Percentiles rank a stretch among this genome's conserved stretches.
These are phyloP conservation scores for Verasper variegatus DNA, from an alignment of 2,113 vertebrate species.

Conservation along the genomic window DNA sequence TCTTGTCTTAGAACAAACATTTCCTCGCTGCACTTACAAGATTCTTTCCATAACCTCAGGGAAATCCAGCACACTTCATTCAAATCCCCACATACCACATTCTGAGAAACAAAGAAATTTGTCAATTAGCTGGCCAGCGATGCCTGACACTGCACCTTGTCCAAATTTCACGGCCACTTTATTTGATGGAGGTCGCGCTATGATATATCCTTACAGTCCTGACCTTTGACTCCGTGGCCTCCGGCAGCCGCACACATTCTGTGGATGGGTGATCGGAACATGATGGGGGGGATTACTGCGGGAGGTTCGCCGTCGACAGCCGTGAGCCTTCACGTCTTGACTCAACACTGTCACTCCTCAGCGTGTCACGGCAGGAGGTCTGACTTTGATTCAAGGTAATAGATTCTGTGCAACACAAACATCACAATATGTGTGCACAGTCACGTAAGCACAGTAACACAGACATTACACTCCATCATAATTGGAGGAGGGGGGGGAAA, in stretches of 20 bases:
- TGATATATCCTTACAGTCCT: conserved; percentile 60
- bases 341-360: conserved; percentile 13
- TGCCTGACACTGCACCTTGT: conserved; percentile 63
- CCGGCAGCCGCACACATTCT: conserved; percentile 38
- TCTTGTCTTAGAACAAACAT: neutral
- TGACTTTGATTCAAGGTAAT: conserved; percentile 17
- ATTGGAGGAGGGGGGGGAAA: conserved; percentile 6
- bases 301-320: conserved; percentile 31
- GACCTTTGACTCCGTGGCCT: conserved; percentile 61
- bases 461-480: conserved; percentile 9
- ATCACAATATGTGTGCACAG: neutral
- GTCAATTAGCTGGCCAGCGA: conserved; percentile 41
- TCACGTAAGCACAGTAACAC: neutral
- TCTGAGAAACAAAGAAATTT: conserved; percentile 19
- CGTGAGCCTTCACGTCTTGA: conserved; percentile 10
- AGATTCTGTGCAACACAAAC: neutral
- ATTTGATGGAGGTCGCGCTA: conserved; percentile 48
- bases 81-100: conserved; percentile 29
- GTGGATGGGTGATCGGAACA: conserved; percentile 53
- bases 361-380: conserved; percentile 6
- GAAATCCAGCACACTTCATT: conserved; percentile 12
- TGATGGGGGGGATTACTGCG: conserved; percentile 31
- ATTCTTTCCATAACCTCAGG: conserved; percentile 15
- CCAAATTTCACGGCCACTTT: conserved; percentile 70
- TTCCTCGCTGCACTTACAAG: neutral